Evolutionary conservation across 2,113 vertebrate genomes (phyloP).

Genomic region (Bolborhynchus lineola): DNA sequence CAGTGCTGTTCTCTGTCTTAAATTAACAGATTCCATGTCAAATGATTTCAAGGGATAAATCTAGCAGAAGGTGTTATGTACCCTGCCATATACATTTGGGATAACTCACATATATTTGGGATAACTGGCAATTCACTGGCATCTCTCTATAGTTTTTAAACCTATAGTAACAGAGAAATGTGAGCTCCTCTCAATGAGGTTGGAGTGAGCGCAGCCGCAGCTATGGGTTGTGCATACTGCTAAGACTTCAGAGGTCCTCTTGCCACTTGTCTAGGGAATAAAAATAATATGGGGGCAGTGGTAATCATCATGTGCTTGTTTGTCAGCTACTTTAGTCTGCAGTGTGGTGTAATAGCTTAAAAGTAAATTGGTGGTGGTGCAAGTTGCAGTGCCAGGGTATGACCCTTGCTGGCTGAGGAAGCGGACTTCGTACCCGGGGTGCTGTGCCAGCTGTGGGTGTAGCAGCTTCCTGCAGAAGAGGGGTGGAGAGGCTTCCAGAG

Average conservation of each 20-base stretch:
- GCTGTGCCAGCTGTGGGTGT: conserved; percentile 16
- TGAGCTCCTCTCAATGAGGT: neutral
- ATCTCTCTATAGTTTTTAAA: neutral
- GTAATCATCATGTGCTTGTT: neutral
- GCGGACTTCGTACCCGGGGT: neutral
- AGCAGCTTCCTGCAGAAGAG: neutral
- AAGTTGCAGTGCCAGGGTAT: neutral
- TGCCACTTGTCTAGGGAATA: neutral
- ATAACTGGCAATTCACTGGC: neutral
- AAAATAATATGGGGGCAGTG: fast-evolving
- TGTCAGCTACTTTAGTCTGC: neutral
- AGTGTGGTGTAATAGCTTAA: neutral
- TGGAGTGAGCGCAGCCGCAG: fast-evolving
- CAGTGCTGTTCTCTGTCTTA: neutral
- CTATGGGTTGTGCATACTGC: neutral
- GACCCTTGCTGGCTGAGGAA: neutral
- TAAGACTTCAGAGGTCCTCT: neutral
- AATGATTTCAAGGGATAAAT: neutral
- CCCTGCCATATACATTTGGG: neutral
- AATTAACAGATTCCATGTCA: neutral
- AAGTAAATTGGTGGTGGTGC: neutral
- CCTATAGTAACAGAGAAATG: neutral
- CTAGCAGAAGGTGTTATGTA: neutral
- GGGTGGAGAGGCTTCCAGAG: neutral
- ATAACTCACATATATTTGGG: neutral